These are phyloP conservation scores for Escarpia spicata DNA, from an alignment of 2,888 invertebrate species.

Conservation along the genomic window DNA sequence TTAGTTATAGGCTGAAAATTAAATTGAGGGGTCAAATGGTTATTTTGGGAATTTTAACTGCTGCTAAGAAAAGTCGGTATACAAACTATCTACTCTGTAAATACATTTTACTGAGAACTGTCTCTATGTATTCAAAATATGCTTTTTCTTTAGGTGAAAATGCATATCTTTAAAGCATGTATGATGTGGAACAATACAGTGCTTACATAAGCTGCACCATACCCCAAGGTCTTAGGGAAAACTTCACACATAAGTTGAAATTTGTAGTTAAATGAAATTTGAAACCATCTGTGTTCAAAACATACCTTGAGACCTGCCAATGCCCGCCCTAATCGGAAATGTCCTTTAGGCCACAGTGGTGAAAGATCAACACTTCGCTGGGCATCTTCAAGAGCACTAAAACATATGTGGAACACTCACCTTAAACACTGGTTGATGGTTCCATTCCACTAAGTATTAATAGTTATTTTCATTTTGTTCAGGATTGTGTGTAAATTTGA, in stretches of 20 bases:
- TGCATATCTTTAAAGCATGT: background rate
- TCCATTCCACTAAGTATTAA: background rate
- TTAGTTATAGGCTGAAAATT: background rate
- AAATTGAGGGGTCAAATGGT: background rate
- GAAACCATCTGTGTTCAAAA: constrained; percentile 10
- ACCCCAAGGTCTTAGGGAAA: background rate
- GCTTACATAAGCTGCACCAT: constrained; percentile 17
- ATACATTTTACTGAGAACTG: background rate
- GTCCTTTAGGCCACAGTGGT: constrained; percentile 19
- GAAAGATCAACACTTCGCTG: background rate
- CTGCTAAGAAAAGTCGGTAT: background rate
- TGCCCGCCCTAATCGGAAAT: constrained; percentile 25
- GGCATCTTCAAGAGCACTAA: constrained; percentile 20
- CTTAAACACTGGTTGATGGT: background rate
- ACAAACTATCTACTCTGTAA: constrained; percentile 5
- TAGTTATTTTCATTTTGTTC: background rate
- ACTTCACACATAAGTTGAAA: background rate
- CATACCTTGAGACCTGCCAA: constrained; percentile 22
- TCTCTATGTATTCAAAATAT: background rate
- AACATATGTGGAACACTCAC: background rate
- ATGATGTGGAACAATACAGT: background rate
- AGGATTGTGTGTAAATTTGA: constrained; percentile 17
- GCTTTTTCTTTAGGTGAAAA: background rate
- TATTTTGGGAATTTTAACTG: constrained; percentile 20
- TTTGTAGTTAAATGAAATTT: background rate